Evolutionary conservation across 2,113 vertebrate species (phyloP), one percentile per base, ranked within the genome.

Genomic region (Nannobrachium achirus): DNA sequence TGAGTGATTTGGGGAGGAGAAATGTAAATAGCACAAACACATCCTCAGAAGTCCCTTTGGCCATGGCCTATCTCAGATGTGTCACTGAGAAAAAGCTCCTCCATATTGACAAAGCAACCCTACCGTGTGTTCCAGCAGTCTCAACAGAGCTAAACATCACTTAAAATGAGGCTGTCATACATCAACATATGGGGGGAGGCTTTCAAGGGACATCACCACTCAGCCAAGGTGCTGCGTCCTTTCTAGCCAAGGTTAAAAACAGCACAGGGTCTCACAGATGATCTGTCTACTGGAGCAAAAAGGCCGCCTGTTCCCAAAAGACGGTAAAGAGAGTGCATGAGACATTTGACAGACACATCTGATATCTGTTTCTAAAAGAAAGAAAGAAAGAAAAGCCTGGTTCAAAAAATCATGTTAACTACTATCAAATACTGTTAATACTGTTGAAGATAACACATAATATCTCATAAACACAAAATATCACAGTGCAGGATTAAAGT

Each of bases 171-270:
- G 66, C 78, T 69, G 80, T 73, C 62, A 38, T 86, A 75, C 49
- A 83, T 88, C 83, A 88, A 86, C 73, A 83, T 76, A 79, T 71
- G 69, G 58, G 72, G 77, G 64, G 60, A 59, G 40, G 80, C 78
- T 84, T 88, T 82, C 71, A 82, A 39, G 79, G 78, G 81, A 88
- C 78, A 71, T 80, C 42, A 44, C 25, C 80, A 69, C 72, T 77
- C 82, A 73, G 79, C 59, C 67, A 79, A 80, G 38, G 85, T 67
- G 76, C 73, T 45, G 13, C 50, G 74, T 80, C 80, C 84, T 81
- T 70, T 67, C 15, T 8, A 46, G 64, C 62, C 84, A 87, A 88
- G 82, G 88, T 86, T 88, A 86, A 83, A n/a, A 86, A 66, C 83
- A 78, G 78, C 66, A 64, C 51, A 51, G 63, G 25, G 69, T 68